Base-by-base conservation (phyloP, 2,113 vertebrate species). In the Strigops habroptila region DNA sequence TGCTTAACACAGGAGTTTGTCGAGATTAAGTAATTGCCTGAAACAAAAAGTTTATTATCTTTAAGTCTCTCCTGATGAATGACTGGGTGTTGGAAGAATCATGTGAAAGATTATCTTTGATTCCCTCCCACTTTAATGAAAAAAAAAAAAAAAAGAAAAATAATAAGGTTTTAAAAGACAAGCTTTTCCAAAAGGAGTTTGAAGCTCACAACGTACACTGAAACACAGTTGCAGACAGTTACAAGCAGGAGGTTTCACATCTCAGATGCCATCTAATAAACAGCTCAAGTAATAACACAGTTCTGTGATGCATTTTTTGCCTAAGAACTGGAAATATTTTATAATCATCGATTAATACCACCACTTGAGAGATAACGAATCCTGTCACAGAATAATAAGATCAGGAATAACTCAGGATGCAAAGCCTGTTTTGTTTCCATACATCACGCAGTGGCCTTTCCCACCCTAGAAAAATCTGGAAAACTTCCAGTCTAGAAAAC, bases 21-120 rank as follows among this genome's bases (percentile, higher is more conserved):
- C 97, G 97, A 99, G 98, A 98, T 98, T 98, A 97, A 98, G 97
- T 98, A 98, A 99, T 99, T 98, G 98, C 98, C 97, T 99, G 97
- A 98, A 97, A 99, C 98, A 97, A 98, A 97, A 99, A 96, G 96
- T 97, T 97, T 97, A 98, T 98, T 98, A 98, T 98, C 97, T 98
- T 97, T 97, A 98, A 97, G 91, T 98, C 96, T 95, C 91, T 70
- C 35, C 94, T 98, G 98, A 99, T 98, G 98, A 99, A 96, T 98
- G 98, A 97, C 96, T 95, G 92, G 86, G 92, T 96, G 97, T 96
- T 97, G 94, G 92, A 90, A 96, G 95, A 97, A 97, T 92, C 90
- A 96, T 97, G 97, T 98, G 97, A 97, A 97, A 97, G 97, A 98
- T 98, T 81, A 96, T 95, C 96, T 91, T 82, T 28, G 94, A 97